Percentiles rank a stretch among this genome's conserved stretches.
Conservation (phyloP, 2,113 vertebrate genomes). For the Sorex araneus region DNA sequence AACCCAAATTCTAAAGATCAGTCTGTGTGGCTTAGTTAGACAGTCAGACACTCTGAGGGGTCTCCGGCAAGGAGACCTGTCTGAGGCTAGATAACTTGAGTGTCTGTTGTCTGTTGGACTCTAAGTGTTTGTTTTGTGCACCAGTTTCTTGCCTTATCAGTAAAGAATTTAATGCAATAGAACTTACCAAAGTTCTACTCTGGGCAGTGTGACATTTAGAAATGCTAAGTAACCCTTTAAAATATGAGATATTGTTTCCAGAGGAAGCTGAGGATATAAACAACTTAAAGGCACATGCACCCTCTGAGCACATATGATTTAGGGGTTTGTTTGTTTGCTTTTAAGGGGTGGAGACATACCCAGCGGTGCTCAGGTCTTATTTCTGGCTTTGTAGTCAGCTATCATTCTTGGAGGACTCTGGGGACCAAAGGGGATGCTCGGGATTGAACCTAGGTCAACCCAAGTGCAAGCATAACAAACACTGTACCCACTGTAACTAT, state of each 20-base stretch:
- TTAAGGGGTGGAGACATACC: no score
- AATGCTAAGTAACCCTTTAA: not conserved
- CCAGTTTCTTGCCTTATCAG: not conserved
- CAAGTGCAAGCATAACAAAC: no score
- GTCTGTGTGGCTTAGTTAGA: not conserved
- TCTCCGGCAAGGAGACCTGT: no score
- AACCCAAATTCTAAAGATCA: not conserved
- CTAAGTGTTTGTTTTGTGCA: not conserved
- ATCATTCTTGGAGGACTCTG: no score
- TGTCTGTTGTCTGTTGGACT: not conserved
- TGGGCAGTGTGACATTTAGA: not conserved
- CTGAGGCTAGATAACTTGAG: no score
- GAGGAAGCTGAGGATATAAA: not conserved
- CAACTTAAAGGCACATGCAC: not conserved
- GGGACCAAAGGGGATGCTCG: no score
- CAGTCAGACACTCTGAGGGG: no score
- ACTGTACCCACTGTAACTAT: no score
- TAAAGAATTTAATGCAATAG: not conserved
- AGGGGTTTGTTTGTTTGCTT: no score
- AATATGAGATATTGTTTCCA: slow-evolving; percentile 6
- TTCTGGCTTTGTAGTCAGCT: no score
- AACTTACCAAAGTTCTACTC: not conserved
- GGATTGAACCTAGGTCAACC: no score
- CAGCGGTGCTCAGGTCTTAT: no score
- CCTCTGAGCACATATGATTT: not conserved